Evolutionary conservation across 2,797 vertebrate species (phyloP).

Genomic region (Takifugu rubripes): DNA sequence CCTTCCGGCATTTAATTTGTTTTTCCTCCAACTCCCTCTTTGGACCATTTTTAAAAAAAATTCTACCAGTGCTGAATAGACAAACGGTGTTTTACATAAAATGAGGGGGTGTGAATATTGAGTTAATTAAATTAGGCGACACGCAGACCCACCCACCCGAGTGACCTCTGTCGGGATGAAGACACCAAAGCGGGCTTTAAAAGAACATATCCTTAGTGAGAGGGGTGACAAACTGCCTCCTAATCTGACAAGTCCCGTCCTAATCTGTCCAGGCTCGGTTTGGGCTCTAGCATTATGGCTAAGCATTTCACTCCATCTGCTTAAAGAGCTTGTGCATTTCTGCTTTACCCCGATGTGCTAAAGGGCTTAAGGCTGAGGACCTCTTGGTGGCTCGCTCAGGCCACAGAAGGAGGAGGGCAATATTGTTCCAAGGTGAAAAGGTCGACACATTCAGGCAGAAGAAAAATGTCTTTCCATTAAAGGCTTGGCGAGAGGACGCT

Average conservation of each 20-base stretch:
- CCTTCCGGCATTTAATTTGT: neutral
- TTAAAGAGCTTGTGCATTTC: constrained; percentile 61
- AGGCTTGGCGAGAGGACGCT: neutral
- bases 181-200: constrained; percentile 4
- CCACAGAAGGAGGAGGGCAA: neutral
- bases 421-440: neutral
- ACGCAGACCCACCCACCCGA: too few species aligned
- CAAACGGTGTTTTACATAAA: too few species aligned
- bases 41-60: too few species aligned
- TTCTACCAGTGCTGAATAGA: too few species aligned
- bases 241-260: constrained; percentile 44
- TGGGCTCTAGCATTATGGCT: constrained; percentile 40
- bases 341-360: constrained; percentile 59
- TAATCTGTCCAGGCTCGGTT: constrained; percentile 43
- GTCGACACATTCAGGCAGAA: neutral
- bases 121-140: too few species aligned
- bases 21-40: too few species aligned
- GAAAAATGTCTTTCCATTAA: neutral
- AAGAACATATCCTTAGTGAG: constrained; percentile 8
- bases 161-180: neutral
- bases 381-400: constrained; percentile 20
- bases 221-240: constrained; percentile 37
- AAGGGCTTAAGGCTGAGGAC: constrained; percentile 47
- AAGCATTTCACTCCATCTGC: constrained; percentile 58
- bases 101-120: too few species aligned